Base-by-base conservation (phyloP, 2,113 vertebrate genomes). In the Urocitellus parryii region DNA sequence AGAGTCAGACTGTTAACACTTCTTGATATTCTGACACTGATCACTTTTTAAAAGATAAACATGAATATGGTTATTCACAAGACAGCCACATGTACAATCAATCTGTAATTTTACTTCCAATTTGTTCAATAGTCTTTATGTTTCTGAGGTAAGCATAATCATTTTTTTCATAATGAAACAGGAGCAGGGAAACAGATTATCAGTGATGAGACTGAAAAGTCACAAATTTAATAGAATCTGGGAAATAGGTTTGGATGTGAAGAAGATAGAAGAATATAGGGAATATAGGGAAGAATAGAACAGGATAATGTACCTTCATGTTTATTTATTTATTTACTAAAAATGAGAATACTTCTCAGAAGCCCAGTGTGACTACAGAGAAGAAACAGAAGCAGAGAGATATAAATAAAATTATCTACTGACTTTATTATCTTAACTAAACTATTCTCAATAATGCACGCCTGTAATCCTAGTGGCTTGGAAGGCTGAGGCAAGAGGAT, bases 101-200 rank as follows among this genome's bases (percentile, higher is more conserved):
- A 88, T 16, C 76, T 90, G 11, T 2, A 42, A 34, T 22, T 67
- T 42, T 45, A 79, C 68, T 73, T 22, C 39, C 10, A 83, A 29
- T 83, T 77, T 70, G 27, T n/a, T 91, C 8, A 37, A 13, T 8
- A 53, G 32, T 87, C 29, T 77, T 86, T 70, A n/a, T 80, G 22
- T 90, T 91, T 88, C 51, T 34, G 22, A 10, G 13, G 5, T 53
- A 91, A 94, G 53, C 32, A 48, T 48, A 95, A 85, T 32, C n/a
- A 51, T 58, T 74, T 93, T 53, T 77, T 39, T 81, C 11, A 78
- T 29, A 94, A 81, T 34, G 13, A 95, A 84, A 68, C 86, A 27
- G n/a, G 37, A 78, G 0, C 18, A 95, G 32, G 20, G 53, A 14
- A 24, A 82, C 4, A 68, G 13, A 63, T 58, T 42, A 63, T 4